Evolutionary conservation across 2,797 vertebrate genomes (phyloP), one percentile per base, ranked within the genome.

Genomic region (Thripadectes ignobilis): DNA sequence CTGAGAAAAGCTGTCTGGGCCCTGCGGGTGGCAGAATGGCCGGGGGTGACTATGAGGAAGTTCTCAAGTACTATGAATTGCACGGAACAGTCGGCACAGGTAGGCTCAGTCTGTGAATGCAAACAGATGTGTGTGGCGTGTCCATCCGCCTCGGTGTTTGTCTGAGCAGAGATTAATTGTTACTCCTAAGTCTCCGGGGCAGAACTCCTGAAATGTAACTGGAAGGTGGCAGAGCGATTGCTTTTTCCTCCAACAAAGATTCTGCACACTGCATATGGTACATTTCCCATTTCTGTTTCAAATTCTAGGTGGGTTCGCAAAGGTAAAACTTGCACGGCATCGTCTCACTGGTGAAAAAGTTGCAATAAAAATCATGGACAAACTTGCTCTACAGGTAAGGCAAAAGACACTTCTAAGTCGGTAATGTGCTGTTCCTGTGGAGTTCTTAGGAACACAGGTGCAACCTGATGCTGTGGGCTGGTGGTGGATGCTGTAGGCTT

Each of bases 311-410:
- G 99, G 99, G 26, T 99, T 99, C 97, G 99, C 99, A 29, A 99
- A 99, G 94, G 99, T 99, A 55, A 99, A 99, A 88, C 98, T 99
- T 76, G 99, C 98, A 3, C 97, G 97, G 46, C 99, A 99, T 97
- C 97, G 98, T 61, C 97, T 99, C 83, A 99, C 99, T 10, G 98
- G 99, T 94, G 99, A 99, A 97, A 99, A 99, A 81, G 99, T 99
- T 93, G 99, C 99, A 36, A 98, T 99, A 96, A 99, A 99, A 98
- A 99, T 99, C 93, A 99, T 99, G 99, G 99, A 99, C 97, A 99
- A 99, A 94, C 98, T 98, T 82, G 98, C 98, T 39, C 96, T 99
- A 18, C 99, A 99, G 98, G 99, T 99, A 98, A 98, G 98, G 85
- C 19, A 13, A 52, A 67, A 69, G 24, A n/a, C 13, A 29, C 5